Evolutionary conservation across 2,888 invertebrate genomes (phyloP), one percentile per base, ranked within the genome.

Genomic region (Torymus tubicola): DNA sequence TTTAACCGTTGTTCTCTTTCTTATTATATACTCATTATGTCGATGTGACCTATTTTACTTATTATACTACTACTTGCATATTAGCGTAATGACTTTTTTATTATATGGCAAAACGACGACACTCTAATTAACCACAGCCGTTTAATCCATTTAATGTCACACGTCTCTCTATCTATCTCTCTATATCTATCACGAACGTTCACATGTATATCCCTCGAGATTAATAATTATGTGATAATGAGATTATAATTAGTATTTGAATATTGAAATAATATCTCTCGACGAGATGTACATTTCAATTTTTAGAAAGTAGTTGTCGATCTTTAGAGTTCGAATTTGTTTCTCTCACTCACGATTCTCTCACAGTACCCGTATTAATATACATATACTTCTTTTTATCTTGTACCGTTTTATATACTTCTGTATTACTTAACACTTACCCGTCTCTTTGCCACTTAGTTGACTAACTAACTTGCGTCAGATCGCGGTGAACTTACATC

Each of bases 21-120:
- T 16, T 69, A 53, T 68, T 65, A 72, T 70, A 74, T 81, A 71
- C 71, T 76, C 42, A 42, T 42, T 78, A 68, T 75, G 61, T 81
- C 75, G 58, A 81, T 78, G 81, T 81, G 75, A 78, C 71, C 75
- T 81, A n/a, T n/a, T 78, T 72, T 65, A 42, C 42, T 65, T 72
- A 42, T 69, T 68, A 77, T 58, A 64, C 42, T 58, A 64, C 42
- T 63, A 58, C 18, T 21, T 64, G 52, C 64, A 75, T 70, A 78
- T 78, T 81, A 78, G 65, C 55, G 57, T 76, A 58, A 58, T 42
- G 42, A 42, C 42, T 75, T 55, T 55, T 42, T 61, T 67, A 50
- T 60, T 76, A 76, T 55, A 53, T 63, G 14, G 55, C 61, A 61
- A 63, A 70, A 16, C 68, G 55, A 72, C 55, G 70, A 78, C 74